These are phyloP conservation scores for Heliopora coerulea DNA, from an alignment of 92 coral and sea anemone genomes.

Conservation along the genomic window DNA sequence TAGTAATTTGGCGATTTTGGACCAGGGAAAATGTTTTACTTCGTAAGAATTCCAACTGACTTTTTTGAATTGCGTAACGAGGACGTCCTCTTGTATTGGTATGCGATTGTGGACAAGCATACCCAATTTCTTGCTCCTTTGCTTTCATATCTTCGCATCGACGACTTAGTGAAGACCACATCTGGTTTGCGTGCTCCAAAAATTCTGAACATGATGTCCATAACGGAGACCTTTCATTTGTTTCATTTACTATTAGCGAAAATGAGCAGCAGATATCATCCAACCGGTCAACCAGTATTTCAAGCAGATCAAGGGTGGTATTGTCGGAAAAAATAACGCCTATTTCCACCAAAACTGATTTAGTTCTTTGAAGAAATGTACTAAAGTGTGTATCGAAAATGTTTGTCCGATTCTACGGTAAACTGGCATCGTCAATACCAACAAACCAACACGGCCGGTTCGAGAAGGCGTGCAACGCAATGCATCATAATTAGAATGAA, in stretches of 20 bases:
- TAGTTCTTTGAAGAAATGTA: not conserved
- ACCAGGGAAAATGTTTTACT: constrained; percentile 31
- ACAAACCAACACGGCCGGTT: too few species aligned
- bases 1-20: constrained; percentile 20
- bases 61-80: constrained; percentile 20
- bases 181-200: not conserved
- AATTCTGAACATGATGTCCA: not conserved
- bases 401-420: not conserved
- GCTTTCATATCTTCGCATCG: not conserved
- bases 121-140: not conserved
- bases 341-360: not conserved
- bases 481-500: constrained; percentile 3
- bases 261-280: constrained; percentile 5
- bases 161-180: not conserved
- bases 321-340: not conserved
- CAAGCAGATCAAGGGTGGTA: not conserved
- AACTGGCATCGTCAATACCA: constrained; percentile 3
- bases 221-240: not conserved
- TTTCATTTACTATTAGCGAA: not conserved
- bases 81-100: constrained; percentile 11
- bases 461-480: not conserved
- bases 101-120: not conserved
- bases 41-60: constrained; percentile 37
- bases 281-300: not conserved
- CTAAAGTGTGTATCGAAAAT: not conserved